Conservation (phyloP, 2,113 vertebrate species). For the Anser brachyrhynchus region DNA sequence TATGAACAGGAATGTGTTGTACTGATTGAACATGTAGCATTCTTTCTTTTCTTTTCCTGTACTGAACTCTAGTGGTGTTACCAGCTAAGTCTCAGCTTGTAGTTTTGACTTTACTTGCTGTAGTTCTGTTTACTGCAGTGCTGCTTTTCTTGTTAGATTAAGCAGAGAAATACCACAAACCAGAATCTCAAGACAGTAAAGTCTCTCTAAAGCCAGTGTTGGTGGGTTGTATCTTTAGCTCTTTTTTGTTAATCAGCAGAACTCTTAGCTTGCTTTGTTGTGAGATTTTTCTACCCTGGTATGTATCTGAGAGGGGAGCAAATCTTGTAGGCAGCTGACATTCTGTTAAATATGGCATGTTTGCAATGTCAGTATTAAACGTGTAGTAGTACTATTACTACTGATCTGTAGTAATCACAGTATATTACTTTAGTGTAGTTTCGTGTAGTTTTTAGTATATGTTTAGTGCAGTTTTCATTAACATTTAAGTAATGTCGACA, state of each 20-base stretch:
- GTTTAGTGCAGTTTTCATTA: not conserved
- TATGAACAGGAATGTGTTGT: not conserved
- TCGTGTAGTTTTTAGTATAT: not conserved
- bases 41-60: not conserved
- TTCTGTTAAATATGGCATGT: not conserved
- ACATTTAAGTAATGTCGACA: not conserved
- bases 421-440: not conserved
- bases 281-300: not conserved
- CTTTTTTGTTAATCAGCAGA: not conserved
- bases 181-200: not conserved
- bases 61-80: conserved; percentile 41
- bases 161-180: not conserved
- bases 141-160: not conserved
- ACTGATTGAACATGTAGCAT: not conserved
- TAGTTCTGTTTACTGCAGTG: not conserved
- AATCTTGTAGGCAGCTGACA: not conserved
- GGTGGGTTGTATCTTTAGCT: not conserved
- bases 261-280: not conserved
- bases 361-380: not conserved
- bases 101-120: not conserved
- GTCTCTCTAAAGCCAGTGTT: not conserved
- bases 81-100: not conserved
- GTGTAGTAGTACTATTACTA: not conserved
- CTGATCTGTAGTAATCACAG: not conserved
- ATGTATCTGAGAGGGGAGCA: not conserved